These are phyloP conservation scores for Magallana gigas DNA, from an alignment of 1,140 invertebrate genomes.

Conservation along the genomic window DNA sequence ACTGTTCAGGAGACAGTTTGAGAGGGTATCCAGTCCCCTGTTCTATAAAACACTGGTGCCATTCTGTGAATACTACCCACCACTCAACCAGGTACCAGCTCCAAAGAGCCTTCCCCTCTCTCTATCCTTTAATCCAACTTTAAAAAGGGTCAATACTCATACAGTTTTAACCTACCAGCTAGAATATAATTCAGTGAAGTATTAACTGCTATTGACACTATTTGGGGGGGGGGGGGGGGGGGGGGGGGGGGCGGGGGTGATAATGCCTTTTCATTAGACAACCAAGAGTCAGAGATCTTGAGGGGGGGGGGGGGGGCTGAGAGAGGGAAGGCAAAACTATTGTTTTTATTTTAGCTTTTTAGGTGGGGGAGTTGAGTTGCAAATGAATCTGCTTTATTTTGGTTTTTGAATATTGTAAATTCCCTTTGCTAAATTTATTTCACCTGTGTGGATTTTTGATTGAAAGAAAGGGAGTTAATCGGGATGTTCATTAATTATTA, in stretches of 20 bases:
- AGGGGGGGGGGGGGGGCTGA: not conserved
- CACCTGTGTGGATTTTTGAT: too few species aligned
- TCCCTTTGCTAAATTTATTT: too few species aligned
- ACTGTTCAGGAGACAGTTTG: constrained; percentile 27
- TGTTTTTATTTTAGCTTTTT: not conserved
- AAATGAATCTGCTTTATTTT: not conserved
- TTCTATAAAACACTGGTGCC: not conserved
- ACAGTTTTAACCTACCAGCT: too few species aligned
- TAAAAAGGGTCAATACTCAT: not conserved
- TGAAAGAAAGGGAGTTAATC: too few species aligned
- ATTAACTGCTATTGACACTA: too few species aligned
- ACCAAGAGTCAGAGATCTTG: too few species aligned
- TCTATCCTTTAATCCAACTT: not conserved
- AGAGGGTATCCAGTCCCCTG: not conserved
- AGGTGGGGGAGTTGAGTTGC: not conserved
- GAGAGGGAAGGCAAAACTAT: not conserved
- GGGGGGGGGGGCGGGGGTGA: too few species aligned
- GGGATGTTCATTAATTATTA: not conserved
- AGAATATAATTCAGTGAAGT: too few species aligned
- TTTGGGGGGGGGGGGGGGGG: too few species aligned
- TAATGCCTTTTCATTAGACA: too few species aligned
- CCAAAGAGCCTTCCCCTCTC: not conserved
- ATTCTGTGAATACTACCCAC: not conserved
- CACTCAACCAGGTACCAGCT: not conserved
- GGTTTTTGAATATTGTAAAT: too few species aligned